These are phyloP conservation scores for Serrognathus titanus DNA, from an alignment of 2,888 invertebrate genomes.

Conservation along the genomic window DNA sequence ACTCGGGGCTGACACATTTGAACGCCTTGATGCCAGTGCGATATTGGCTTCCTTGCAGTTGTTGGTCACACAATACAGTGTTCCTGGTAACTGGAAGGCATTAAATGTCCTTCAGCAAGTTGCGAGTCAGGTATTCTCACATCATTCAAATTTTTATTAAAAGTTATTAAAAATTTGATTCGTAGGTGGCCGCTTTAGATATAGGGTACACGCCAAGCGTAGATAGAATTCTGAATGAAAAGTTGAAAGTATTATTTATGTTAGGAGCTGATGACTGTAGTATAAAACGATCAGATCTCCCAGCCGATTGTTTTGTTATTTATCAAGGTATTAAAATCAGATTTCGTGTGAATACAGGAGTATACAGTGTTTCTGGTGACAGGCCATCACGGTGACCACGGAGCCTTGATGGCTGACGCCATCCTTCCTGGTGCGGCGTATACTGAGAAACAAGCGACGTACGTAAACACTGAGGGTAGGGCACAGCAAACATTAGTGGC, in stretches of 20 bases:
- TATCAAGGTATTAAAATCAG: conserved; percentile 67
- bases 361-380: conserved; percentile 1
- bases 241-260: conserved; percentile 79
- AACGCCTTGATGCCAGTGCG: conserved; percentile 73
- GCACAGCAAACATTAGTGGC: conserved; percentile 87
- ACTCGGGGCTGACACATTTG: conserved; percentile 81
- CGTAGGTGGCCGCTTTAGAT: conserved; percentile 85
- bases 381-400: conserved; percentile 96
- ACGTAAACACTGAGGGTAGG: conserved; percentile 96
- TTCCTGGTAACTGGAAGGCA: conserved; percentile 63
- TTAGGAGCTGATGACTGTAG: conserved; percentile 91
- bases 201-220: conserved; percentile 84
- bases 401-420: conserved; percentile 89
- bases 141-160: background rate
- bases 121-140: conserved; percentile 63
- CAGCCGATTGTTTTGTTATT: conserved; percentile 78
- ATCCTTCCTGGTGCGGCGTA: conserved; percentile 96
- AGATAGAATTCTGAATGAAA: conserved; percentile 54
- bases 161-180: background rate
- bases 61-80: conserved; percentile 61
- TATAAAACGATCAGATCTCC: conserved; percentile 72
- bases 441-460: conserved; percentile 97
- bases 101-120: conserved; percentile 93
- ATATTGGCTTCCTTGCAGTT: conserved; percentile 73
- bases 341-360: background rate